Percentiles rank a stretch among this genome's conserved stretches.
Evolutionary conservation across 2,797 vertebrate genomes (phyloP).

Genomic region (Gymnothorax javanicus): DNA sequence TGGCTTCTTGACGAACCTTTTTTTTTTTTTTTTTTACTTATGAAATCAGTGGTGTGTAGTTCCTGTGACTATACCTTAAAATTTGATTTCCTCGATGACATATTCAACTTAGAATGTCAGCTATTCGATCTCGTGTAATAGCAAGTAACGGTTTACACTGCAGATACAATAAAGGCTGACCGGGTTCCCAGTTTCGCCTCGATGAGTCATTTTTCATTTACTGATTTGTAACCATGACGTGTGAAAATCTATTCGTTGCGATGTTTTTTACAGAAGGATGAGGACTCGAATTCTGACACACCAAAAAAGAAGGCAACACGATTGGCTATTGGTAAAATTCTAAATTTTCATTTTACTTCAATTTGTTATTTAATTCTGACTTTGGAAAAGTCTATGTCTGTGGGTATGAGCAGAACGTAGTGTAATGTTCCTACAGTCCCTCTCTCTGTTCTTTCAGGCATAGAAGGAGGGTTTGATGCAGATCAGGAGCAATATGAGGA

Average conservation of each 20-base stretch:
- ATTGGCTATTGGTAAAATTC: constrained; percentile 86
- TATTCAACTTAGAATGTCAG: background rate
- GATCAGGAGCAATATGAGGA: constrained; percentile 93
- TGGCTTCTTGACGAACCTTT: no score
- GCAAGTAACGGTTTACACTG: background rate
- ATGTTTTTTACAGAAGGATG: constrained; percentile 79
- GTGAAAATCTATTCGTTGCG: background rate
- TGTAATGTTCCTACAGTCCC: background rate
- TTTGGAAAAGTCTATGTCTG: background rate
- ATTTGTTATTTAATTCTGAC: constrained; percentile 4
- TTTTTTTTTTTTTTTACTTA: background rate
- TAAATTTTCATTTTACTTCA: background rate
- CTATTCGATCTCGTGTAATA: background rate
- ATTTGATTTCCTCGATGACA: background rate
- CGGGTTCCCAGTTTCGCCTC: background rate
- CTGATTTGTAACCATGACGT: background rate
- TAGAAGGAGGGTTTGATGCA: constrained; percentile 96
- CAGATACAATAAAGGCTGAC: background rate
- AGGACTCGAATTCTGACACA: constrained; percentile 86
- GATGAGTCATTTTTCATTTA: background rate
- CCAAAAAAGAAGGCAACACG: constrained; percentile 98
- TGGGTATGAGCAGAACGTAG: background rate
- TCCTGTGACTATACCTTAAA: background rate
- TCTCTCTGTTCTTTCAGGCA: constrained; percentile 64
- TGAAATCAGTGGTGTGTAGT: background rate